A percentile compares a stretch with the other conserved stretches of the same genome.
These are phyloP conservation scores for Danaus plexippus DNA, from an alignment of 1,140 invertebrate species.

Conservation along the genomic window DNA sequence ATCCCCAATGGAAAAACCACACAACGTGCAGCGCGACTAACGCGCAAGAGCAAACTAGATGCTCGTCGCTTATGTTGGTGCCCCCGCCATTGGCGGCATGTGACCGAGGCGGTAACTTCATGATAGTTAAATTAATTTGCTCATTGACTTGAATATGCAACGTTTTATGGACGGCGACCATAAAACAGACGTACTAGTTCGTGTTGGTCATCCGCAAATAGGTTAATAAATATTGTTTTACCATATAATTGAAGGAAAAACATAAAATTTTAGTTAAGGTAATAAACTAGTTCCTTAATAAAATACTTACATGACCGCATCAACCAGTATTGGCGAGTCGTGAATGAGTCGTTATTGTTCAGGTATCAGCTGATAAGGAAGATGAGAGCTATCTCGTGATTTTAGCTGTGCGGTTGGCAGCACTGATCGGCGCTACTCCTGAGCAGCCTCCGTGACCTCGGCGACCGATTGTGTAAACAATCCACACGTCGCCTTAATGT, in stretches of 20 bases:
- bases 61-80: constrained; percentile 47
- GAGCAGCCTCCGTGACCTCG: constrained; percentile 50
- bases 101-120: constrained; percentile 48
- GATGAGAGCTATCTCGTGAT: constrained; percentile 64
- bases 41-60: constrained; percentile 52
- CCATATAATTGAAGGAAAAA: no score
- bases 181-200: no score
- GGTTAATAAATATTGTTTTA: no score
- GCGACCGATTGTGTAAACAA: constrained; percentile 15
- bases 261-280: no score
- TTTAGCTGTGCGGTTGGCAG: constrained; percentile 44
- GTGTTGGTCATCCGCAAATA: no score
- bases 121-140: constrained; percentile 44
- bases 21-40: constrained; percentile 42
- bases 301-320: constrained; percentile 1
- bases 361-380: constrained; percentile 61
- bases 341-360: constrained; percentile 3
- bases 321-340: no score
- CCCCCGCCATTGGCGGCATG: constrained; percentile 39
- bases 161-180: no score
- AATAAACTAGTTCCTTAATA: neutral
- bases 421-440: constrained; percentile 33
- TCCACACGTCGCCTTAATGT: constrained; percentile 19
- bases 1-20: constrained; percentile 26
- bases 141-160: constrained; percentile 12